These are phyloP conservation scores for Deilephila elpenor DNA, from an alignment of 2,888 invertebrate genomes.

Conservation along the genomic window DNA sequence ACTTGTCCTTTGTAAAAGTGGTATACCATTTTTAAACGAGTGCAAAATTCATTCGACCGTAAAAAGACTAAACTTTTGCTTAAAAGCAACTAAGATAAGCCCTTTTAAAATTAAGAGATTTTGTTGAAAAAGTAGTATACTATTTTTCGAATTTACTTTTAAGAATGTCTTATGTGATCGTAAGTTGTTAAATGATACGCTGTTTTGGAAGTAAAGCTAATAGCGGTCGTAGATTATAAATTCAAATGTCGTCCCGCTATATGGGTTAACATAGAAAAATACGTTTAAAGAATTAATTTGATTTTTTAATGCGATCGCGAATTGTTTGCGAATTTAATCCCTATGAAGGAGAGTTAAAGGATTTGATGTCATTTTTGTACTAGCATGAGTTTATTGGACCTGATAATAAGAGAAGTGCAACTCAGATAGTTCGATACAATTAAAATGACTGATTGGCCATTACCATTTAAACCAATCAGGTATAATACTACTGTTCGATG, in stretches of 20 bases:
- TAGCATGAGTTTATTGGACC: neutral
- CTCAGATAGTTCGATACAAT: too few species aligned
- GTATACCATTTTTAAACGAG: conserved; percentile 66
- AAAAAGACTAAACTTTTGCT: conserved; percentile 30
- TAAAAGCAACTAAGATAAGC: conserved; percentile 29
- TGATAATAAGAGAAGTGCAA: neutral
- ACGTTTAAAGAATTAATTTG: conserved; percentile 34
- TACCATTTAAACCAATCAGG: too few species aligned
- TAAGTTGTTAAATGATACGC: conserved; percentile 27
- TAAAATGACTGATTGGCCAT: too few species aligned
- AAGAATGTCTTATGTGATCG: conserved; percentile 50
- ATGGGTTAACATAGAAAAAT: conserved; percentile 31
- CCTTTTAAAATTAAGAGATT: conserved; percentile 33
- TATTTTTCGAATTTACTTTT: conserved; percentile 45
- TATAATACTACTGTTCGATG: too few species aligned
- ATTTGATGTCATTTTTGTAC: neutral
- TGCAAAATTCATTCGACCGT: conserved; percentile 16
- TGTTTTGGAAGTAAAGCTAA: neutral
- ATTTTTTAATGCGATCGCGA: neutral
- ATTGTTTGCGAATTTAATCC: conserved; percentile 3
- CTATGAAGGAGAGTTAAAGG: neutral
- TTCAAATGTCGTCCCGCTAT: conserved; percentile 6
- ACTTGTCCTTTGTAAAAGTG: conserved; percentile 64
- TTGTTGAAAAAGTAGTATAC: conserved; percentile 47
- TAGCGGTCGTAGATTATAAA: conserved; percentile 7